phyloP scores from a whole-genome alignment of 2,113 vertebrate genomes.

The Rousettus leschenaultii region DNA sequence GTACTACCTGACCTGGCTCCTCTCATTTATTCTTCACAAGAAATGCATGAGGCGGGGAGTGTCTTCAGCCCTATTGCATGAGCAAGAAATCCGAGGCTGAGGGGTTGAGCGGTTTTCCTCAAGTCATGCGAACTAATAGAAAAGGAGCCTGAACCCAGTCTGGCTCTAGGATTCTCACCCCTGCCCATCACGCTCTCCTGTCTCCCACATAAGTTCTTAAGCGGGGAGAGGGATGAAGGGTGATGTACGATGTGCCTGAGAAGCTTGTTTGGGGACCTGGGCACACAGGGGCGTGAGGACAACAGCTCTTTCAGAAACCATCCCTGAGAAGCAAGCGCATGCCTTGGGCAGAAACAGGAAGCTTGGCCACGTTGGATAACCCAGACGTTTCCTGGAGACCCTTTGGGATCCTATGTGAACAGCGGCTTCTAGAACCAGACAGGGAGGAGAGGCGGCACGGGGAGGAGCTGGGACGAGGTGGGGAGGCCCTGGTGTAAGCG shows the following conservation, averaged over 20 bases:
- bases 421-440: rapidly evolving
- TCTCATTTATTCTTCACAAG: not conserved
- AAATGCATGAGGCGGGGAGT: not conserved
- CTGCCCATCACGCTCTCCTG: rapidly evolving
- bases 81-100: not conserved
- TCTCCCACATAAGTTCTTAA: rapidly evolving
- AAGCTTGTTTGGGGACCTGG: not conserved
- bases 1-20: not conserved
- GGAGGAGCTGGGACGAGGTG: not conserved
- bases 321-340: rapidly evolving
- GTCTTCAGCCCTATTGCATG: not conserved
- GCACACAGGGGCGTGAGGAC: not conserved
- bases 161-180: not conserved
- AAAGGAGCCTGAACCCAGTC: not conserved
- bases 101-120: not conserved
- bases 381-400: not conserved
- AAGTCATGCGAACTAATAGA: no score
- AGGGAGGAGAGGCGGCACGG: not conserved
- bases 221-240: not conserved
- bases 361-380: not conserved
- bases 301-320: not conserved
- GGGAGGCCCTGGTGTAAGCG: not conserved
- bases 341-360: not conserved
- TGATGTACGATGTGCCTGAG: not conserved
- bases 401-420: not conserved